Base-by-base conservation (phyloP, 1,140 invertebrate species). In the Metopolophium dirhodum region DNA sequence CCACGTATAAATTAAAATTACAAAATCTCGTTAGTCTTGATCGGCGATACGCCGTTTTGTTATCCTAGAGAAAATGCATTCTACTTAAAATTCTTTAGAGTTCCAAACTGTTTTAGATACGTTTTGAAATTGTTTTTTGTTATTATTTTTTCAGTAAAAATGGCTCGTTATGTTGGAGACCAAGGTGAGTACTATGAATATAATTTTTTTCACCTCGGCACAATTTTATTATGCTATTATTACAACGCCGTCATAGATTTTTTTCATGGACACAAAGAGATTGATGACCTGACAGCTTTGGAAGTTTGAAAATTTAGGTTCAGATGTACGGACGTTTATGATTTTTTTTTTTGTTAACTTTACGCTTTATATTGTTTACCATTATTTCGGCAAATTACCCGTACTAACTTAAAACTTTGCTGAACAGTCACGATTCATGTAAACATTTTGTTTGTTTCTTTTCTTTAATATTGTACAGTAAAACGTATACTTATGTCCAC, bases 131-230 rank as follows among this genome's bases (percentile, higher is more conserved):
- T 49, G 14, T 88, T 88, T 49, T 87, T 49, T 18, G 1, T 51
- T 51, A 47, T 54, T 54, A 9, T 68, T 90, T 61, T 94, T 94
- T 77, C 94, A 94, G 94, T 94, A 26, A 94, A 94, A 93, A 94
- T 94, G 88, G 94, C 94, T n/a, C 94, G 94, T 26, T 94, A 94
- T 87, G 90, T 94, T 54, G 94, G 94, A 51, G 90, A 90, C 45
- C 94, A 94, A 94, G 94, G 93, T 94, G 89, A 94, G 93, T 88
- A 83, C 14, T 49, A 37, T 35, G n/a, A 37, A 45, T 83, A 68
- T 37, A n/a, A 93, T 82, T 47, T 89, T 61, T 61, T 49, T 35
- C 4, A 41, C 30, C 18, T 37, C 8, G 30, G 41, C 35, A 45
- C 41, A 94, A 61, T 82, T 83, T 82, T 86, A 54, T 57, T 45